Base-by-base conservation (phyloP, 1,140 invertebrate genomes). In the Polypedilum pembai region DNA sequence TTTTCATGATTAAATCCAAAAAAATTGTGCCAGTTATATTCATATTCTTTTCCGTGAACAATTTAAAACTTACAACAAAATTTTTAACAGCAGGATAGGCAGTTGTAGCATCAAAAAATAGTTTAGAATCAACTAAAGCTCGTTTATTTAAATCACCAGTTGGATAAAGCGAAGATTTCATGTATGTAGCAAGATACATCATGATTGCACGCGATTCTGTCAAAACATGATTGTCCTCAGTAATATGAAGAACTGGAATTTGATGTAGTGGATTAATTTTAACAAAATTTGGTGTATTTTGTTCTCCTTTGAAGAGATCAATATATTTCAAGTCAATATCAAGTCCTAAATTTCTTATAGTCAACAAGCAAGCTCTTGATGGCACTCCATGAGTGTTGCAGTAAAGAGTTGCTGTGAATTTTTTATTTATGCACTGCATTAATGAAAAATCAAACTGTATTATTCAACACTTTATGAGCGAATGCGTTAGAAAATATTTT, bases 21-120 rank as follows among this genome's bases (percentile, higher is more conserved):
- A n/a, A n/a, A n/a, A n/a, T n/a, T n/a, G n/a, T n/a, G n/a, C n/a
- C n/a, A n/a, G n/a, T n/a, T n/a, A n/a, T n/a, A n/a, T n/a, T 41
- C 40, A 7, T 41, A 41, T 41, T 41, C 10, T 41, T 41, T 10
- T 7, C 40, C 40, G 10, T 41, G 10, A 41, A 41, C 40, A 41
- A 41, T 10, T 41, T 41, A 45, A 45, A n/a, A 0, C 80, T 80
- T 76, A 81, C 81, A 24, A 80, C 77, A 10, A 82, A 56, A 3
- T 15, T 12, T 78, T 17, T 82, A 77, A 0, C 21, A 41, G 18
- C 41, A 33, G n/a, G 77, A 73, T 10, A 76, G 74, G 73, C 78
- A 5, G 84, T 83, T 15, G 86, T 85, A 5, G 84, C 80, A 77
- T 90, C 87, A 77, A 87, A 90, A 78, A 85, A 84, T 73, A 89